Conservation (phyloP, 2,797 vertebrate genomes). For the Anabas testudineus region DNA sequence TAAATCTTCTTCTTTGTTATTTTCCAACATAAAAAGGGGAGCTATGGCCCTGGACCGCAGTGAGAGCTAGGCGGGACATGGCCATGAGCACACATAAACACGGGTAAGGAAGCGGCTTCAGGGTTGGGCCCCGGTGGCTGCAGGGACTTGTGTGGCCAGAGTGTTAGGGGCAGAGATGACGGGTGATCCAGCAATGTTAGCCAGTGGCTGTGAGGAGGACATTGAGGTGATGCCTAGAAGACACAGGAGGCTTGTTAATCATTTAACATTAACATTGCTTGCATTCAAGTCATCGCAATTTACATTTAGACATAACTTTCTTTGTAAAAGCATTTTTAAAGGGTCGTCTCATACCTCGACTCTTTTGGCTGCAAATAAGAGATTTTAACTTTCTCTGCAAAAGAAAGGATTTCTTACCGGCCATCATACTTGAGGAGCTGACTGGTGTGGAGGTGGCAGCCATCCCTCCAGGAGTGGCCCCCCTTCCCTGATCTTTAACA, state of each 20-base stretch:
- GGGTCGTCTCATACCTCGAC: neutral
- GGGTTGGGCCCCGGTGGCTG: slow-evolving; percentile 87
- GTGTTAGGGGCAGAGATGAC: slow-evolving; percentile 89
- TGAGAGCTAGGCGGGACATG: slow-evolving; percentile 76
- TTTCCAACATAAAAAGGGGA: slow-evolving; percentile 85
- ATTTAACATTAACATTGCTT: neutral
- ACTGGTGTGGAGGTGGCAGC: slow-evolving; percentile 87
- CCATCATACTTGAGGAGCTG: slow-evolving; percentile 92
- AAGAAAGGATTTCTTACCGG: slow-evolving; percentile 76
- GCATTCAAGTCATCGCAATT: neutral
- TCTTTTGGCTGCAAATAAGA: neutral
- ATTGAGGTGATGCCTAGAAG: slow-evolving; percentile 87
- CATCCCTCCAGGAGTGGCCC: slow-evolving; percentile 83
- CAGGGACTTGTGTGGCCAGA: slow-evolving; percentile 88
- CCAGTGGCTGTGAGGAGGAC: slow-evolving; percentile 89
- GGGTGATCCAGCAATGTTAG: slow-evolving; percentile 88
- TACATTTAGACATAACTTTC: neutral
- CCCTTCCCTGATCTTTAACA: slow-evolving; percentile 89
- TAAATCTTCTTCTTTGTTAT: slow-evolving; percentile 82
- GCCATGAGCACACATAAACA: slow-evolving; percentile 77
- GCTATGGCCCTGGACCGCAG: slow-evolving; percentile 74
- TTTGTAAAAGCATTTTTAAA: neutral
- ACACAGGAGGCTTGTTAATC: slow-evolving; percentile 27
- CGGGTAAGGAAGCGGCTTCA: slow-evolving; percentile 81
- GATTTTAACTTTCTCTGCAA: too few species aligned